Evolutionary conservation across 2,113 vertebrate species (phyloP).

Genomic region (Procavia capensis): DNA sequence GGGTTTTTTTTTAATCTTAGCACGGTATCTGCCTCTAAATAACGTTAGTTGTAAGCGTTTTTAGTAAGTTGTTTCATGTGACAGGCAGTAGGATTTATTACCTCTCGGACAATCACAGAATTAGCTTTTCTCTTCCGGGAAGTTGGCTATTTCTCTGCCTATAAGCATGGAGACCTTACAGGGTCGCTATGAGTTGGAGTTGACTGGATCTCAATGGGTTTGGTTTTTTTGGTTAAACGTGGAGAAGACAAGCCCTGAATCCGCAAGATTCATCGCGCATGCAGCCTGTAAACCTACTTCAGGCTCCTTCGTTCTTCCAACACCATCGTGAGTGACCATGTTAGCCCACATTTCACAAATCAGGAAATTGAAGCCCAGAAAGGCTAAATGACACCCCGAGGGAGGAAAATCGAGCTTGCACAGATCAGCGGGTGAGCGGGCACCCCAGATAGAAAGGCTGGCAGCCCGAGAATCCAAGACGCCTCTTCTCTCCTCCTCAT

Average conservation of each 20-base stretch:
- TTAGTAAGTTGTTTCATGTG: conserved; percentile 36
- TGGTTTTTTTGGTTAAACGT: too few relatives aligned
- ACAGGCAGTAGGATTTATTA: background rate
- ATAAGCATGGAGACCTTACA: background rate
- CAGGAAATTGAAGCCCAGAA: conserved; percentile 9
- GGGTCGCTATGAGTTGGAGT: too few relatives aligned
- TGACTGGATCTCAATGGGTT: too few relatives aligned
- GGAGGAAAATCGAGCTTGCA: background rate
- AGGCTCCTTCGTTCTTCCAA: background rate
- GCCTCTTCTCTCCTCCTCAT: background rate
- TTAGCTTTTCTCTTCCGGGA: conserved; percentile 8
- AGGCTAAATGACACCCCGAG: background rate
- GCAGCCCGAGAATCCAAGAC: background rate
- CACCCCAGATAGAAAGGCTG: background rate
- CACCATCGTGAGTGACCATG: background rate
- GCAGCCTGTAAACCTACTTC: background rate
- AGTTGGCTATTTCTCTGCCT: background rate
- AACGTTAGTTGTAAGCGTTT: background rate
- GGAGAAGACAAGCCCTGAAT: background rate
- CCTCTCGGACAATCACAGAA: background rate
- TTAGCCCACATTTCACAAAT: conserved; percentile 25
- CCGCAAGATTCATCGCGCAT: background rate
- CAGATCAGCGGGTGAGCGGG: background rate
- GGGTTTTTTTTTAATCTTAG: background rate
- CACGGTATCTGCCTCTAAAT: background rate